These are phyloP conservation scores for Lanius ludovicianus DNA, from an alignment of 2,113 vertebrate genomes.

Conservation along the genomic window DNA sequence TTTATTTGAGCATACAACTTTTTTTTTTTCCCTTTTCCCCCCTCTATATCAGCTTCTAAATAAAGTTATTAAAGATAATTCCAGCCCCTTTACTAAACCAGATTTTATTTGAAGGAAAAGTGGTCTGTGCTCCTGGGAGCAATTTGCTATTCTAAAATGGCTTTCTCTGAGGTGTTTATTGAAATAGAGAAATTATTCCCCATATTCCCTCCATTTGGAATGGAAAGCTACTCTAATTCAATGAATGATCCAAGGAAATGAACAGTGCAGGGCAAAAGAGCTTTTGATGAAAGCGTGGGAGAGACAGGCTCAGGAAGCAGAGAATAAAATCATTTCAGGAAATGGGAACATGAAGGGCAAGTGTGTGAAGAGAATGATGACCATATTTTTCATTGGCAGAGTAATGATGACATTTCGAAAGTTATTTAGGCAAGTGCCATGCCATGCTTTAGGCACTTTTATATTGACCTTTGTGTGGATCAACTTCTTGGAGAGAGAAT, in stretches of 20 bases:
- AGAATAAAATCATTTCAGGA: not conserved
- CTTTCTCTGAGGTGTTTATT: slow-evolving; percentile 35
- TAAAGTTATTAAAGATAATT: slow-evolving; percentile 36
- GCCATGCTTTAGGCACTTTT: not conserved
- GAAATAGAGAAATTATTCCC: slow-evolving; percentile 34
- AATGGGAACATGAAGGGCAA: not conserved
- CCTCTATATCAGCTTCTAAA: not conserved
- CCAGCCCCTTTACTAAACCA: not conserved
- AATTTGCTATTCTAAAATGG: slow-evolving; percentile 31
- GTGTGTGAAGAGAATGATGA: not conserved
- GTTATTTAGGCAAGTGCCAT: not conserved
- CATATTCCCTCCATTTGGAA: slow-evolving; percentile 7
- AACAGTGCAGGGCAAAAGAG: not conserved
- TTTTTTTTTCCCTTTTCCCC: rapidly evolving
- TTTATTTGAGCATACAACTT: not conserved
- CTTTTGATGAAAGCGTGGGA: not conserved
- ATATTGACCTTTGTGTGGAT: not conserved
- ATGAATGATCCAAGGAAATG: slow-evolving; percentile 10
- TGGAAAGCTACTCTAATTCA: slow-evolving; percentile 25
- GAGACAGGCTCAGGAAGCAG: not conserved
- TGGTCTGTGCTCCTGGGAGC: not conserved
- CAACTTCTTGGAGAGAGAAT: not conserved
- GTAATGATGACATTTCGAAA: not conserved
- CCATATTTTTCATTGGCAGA: not conserved
- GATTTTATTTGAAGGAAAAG: slow-evolving; percentile 25